Base-by-base conservation (phyloP, 2,113 vertebrate species). In the Centrocercus urophasianus region DNA sequence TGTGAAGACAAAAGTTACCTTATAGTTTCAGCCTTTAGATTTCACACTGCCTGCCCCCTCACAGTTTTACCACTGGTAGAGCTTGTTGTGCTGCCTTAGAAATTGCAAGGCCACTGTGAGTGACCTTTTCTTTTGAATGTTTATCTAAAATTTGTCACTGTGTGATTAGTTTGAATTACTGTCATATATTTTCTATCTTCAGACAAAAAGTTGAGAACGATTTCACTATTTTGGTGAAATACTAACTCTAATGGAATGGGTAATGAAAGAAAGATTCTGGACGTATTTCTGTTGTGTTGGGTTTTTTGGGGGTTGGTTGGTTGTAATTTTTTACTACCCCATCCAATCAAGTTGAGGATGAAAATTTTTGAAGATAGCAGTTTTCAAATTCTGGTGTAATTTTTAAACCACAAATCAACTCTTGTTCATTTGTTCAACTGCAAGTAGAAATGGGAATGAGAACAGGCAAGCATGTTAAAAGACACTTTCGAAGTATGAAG, bases 261-360 rank as follows among this genome's bases (percentile, higher is more conserved):
- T 65, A 88, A 78, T 67, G 18, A 66, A 20, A 89, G 54, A 17
- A 17, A 6, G 8, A 75, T 82, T 87, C 34, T 32, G 18, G 13
- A 28, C 1, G 2, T 10, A 8, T 0, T 1, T 47, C 42, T 30
- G 36, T 67, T 59, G 4, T 8, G 50, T 52, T 52, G 50, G 50
- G 4, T 78, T 30, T 34, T 90, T 17, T 3, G 67, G 54, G 8
- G 8, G 28, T 45, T 32, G 30, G 8, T 66, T 15, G 0, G 4
- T 15, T 14, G 22, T 24, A 15, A 36, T 83, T 32, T 74, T 69
- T 83, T 30, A 24, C 34, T 81, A 7, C 56, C 69, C 2, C 4
- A 6, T 56, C 13, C 45, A 88, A 25, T 40, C 30, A 78, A 54
- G 47, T 28, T 54, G 11, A 86, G 16, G 13, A 78, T 83, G 50